These are phyloP conservation scores for Sturnus vulgaris DNA, from an alignment of 2,113 vertebrate species.

Conservation along the genomic window DNA sequence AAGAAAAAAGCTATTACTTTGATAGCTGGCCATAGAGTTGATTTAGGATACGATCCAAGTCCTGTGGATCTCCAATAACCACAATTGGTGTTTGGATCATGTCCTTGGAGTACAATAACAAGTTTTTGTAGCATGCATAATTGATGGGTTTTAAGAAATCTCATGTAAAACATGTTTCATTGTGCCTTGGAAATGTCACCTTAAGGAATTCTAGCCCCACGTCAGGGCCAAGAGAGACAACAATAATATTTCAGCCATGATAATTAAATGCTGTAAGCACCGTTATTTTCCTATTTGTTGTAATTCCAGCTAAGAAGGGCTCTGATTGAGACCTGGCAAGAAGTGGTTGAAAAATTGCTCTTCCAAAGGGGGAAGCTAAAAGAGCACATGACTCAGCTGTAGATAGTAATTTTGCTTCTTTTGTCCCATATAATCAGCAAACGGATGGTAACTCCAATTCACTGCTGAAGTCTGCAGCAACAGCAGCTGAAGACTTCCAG, in stretches of 20 bases:
- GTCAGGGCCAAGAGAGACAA: conserved; percentile 37
- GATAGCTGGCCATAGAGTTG: conserved; percentile 40
- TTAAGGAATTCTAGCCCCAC: conserved; percentile 51
- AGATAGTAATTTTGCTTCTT: conserved; percentile 43
- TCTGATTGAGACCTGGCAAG: conserved; percentile 64
- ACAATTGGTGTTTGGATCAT: conserved; percentile 52
- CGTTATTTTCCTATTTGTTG: conserved; percentile 65
- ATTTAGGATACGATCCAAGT: conserved; percentile 54
- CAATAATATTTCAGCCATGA: conserved; percentile 45
- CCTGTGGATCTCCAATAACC: conserved; percentile 54
- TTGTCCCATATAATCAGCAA: conserved; percentile 49
- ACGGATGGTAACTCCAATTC: not conserved
- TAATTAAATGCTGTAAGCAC: conserved; percentile 58
- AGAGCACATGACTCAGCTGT: conserved; percentile 26
- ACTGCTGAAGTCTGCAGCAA: not conserved
- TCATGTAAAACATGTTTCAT: conserved; percentile 47
- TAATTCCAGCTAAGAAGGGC: conserved; percentile 58
- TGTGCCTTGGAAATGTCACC: conserved; percentile 56
- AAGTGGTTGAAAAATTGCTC: conserved; percentile 54
- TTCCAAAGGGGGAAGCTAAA: conserved; percentile 26
- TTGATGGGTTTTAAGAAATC: conserved; percentile 57
- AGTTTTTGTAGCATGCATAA: conserved; percentile 51
- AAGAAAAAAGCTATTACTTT: not conserved
- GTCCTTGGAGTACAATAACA: conserved; percentile 59
- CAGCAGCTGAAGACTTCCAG: not conserved